These are phyloP conservation scores for Andrena marginata DNA, from an alignment of 2,888 invertebrate species.

Conservation along the genomic window DNA sequence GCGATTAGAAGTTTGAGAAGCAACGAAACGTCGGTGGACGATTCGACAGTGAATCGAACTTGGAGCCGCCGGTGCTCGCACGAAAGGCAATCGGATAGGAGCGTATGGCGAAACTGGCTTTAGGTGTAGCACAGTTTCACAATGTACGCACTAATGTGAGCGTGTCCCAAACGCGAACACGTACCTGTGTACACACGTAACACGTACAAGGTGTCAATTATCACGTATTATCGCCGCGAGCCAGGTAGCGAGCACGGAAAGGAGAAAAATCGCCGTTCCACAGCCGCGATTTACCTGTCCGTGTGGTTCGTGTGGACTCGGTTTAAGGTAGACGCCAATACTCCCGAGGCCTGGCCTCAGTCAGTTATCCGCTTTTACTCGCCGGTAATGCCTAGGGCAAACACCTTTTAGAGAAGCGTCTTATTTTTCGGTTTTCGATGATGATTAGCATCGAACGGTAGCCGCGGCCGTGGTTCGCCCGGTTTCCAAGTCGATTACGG, in stretches of 20 bases:
- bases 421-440: conserved; percentile 81
- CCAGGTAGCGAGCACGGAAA: conserved; percentile 70
- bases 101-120: conserved; percentile 45
- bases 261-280: conserved; percentile 58
- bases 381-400: conserved; percentile 79
- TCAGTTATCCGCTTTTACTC: conserved; percentile 70
- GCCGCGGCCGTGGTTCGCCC: conserved; percentile 53
- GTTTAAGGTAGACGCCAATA: conserved; percentile 55
- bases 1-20: too few species aligned
- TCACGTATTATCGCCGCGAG: conserved; percentile 80
- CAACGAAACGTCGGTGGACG: too few species aligned
- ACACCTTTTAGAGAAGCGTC: conserved; percentile 81
- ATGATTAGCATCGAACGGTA: conserved; percentile 81
- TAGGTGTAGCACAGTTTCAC: conserved; percentile 63
- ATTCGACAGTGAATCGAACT: too few species aligned
- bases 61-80: background rate
- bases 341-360: conserved; percentile 43
- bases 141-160: conserved; percentile 50
- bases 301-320: conserved; percentile 43
- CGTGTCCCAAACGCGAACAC: conserved; percentile 49
- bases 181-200: conserved; percentile 65
- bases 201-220: conserved; percentile 80
- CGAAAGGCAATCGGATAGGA: conserved; percentile 7
- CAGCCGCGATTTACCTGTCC: conserved; percentile 45
- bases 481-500: conserved; percentile 59